phyloP scores from a whole-genome alignment of 2,113 vertebrate genomes.

The Pongo pygmaeus region DNA sequence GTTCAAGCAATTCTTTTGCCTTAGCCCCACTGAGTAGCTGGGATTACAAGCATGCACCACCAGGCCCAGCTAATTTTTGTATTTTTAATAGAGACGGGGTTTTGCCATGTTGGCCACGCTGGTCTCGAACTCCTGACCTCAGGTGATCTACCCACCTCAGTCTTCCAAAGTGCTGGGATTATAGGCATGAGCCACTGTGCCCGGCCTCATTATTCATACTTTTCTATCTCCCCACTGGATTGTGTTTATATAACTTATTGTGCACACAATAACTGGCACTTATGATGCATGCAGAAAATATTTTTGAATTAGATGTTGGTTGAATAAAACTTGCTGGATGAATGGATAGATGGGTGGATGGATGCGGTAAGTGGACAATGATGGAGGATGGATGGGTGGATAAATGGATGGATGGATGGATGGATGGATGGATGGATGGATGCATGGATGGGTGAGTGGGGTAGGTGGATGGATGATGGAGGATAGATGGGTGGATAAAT shows the following conservation, averaged over 20 bases:
- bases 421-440: neutral
- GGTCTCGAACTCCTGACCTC: no score
- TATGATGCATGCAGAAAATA: neutral
- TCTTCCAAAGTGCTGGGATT: no score
- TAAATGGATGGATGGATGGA: neutral
- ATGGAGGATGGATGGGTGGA: fast-evolving
- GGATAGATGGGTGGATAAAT: neutral
- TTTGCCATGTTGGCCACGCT: no score
- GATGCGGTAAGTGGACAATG: no score
- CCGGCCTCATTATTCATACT: neutral
- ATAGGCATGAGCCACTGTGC: no score
- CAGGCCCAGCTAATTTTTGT: no score
- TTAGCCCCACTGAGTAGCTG: no score
- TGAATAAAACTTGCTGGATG: neutral
- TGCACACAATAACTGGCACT: neutral
- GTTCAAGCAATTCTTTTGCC: no score
- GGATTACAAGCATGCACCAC: no score
- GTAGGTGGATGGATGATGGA: neutral
- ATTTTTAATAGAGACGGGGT: no score
- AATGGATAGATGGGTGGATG: neutral
- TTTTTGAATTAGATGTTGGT: neutral
- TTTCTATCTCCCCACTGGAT: neutral
- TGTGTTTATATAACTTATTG: neutral
- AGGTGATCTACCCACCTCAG: no score
- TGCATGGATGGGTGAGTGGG: neutral